A percentile compares a stretch with the other conserved stretches of the same genome.
phyloP scores from a whole-genome alignment of 2,113 vertebrate species.

The Mionectes macconnelli region DNA sequence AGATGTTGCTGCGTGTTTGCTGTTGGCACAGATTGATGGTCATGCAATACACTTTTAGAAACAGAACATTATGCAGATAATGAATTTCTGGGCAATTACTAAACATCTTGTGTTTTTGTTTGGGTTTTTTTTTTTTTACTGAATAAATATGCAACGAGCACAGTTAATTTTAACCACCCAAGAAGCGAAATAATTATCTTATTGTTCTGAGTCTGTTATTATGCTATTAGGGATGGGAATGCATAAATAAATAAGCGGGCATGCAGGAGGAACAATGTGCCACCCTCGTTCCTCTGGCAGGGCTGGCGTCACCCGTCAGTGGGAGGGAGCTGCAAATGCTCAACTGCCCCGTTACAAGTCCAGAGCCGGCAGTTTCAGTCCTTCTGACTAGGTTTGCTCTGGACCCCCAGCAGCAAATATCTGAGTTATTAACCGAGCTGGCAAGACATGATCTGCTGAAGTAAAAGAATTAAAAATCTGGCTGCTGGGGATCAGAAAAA shows the following conservation, averaged over 20 bases:
- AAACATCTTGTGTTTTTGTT: conserved; percentile 4
- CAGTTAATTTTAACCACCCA: conserved; percentile 59
- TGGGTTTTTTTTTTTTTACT: conserved; percentile 2
- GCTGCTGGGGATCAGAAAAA: not conserved
- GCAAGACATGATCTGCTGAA: not conserved
- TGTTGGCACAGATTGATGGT: conserved; percentile 30
- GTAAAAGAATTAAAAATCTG: not conserved
- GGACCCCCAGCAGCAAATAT: not conserved
- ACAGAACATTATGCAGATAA: conserved; percentile 49
- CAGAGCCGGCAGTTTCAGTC: not conserved
- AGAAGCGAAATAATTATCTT: conserved; percentile 31
- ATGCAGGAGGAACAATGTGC: not conserved
- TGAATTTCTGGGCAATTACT: conserved; percentile 51
- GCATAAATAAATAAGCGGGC: conserved; percentile 46
- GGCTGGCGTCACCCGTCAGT: rapidly evolving
- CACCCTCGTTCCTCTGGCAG: not conserved
- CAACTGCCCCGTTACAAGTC: rapidly evolving
- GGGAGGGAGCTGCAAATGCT: not conserved
- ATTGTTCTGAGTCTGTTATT: conserved; percentile 47
- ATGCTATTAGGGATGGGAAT: not conserved
- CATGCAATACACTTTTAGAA: conserved; percentile 31
- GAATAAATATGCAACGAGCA: not conserved
- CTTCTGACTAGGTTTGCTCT: not conserved
- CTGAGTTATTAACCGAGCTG: not conserved
- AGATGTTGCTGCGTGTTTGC: conserved; percentile 5